These are phyloP conservation scores for Calonectris borealis DNA, from an alignment of 2,113 vertebrate genomes.

Conservation along the genomic window DNA sequence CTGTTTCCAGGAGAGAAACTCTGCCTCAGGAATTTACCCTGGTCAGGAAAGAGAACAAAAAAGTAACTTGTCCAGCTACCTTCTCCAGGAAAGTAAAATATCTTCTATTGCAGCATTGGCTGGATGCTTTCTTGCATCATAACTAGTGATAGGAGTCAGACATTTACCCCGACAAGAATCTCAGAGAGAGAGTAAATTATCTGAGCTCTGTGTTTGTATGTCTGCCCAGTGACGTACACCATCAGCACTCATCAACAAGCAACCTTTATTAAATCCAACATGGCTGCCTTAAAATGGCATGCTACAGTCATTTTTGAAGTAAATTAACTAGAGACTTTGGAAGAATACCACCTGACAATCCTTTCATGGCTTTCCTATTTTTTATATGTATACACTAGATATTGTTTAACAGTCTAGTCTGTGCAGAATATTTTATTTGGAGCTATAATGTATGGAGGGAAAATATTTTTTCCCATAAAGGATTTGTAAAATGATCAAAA, in stretches of 20 bases:
- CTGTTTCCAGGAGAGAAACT: neutral
- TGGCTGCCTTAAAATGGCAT: neutral
- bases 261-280: neutral
- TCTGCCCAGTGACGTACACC: neutral
- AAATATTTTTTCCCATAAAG: neutral
- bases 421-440: neutral
- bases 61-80: neutral
- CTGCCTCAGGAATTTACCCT: neutral
- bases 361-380: neutral
- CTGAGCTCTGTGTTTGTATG: neutral
- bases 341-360: neutral
- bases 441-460: neutral
- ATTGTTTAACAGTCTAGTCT: neutral
- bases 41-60: neutral
- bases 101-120: neutral
- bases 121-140: neutral
- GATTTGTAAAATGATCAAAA: neutral
- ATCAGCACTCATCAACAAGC: neutral
- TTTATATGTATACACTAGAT: neutral
- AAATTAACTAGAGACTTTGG: neutral
- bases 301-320: neutral
- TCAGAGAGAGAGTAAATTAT: neutral
- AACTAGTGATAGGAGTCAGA: neutral
- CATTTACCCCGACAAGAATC: neutral
- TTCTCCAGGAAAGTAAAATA: neutral